These are phyloP conservation scores for Ophthalmolycus amberensis DNA, from an alignment of 2,113 vertebrate genomes.

Conservation along the genomic window DNA sequence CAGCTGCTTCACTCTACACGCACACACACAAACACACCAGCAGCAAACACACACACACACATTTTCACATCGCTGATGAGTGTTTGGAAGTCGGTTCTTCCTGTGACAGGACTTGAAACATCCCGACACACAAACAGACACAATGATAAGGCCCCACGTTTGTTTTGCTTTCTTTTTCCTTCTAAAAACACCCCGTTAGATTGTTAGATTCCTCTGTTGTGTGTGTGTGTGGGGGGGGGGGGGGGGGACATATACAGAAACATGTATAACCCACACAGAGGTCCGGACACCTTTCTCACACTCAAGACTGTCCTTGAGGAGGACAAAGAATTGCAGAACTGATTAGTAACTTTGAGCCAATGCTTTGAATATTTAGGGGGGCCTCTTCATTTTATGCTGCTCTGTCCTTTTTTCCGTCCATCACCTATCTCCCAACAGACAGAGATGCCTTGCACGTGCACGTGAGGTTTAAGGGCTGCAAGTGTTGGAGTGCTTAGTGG, in stretches of 20 bases:
- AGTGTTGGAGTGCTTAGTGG: no score
- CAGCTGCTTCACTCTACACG: constrained; percentile 17
- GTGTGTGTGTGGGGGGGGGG: no score
- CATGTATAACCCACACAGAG: neutral
- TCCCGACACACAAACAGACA: constrained; percentile 45
- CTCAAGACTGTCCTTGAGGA: no score
- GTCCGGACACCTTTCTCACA: constrained; percentile 13
- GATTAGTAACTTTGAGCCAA: no score
- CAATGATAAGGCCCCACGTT: constrained; percentile 32
- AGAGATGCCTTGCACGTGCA: no score
- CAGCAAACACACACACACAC: constrained; percentile 20
- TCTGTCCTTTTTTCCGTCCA: no score
- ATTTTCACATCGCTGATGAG: constrained; percentile 61
- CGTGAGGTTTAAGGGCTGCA: no score
- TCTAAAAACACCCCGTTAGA: constrained; percentile 1
- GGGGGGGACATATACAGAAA: neutral
- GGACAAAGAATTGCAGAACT: no score
- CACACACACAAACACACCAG: constrained; percentile 30
- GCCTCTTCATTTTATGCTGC: no score
- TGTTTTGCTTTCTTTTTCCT: constrained; percentile 43
- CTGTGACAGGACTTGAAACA: constrained; percentile 70
- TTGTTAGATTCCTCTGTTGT: constrained; percentile 1
- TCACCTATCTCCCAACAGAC: no score
- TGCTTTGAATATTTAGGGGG: no score
- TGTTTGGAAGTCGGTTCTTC: constrained; percentile 68